A percentile compares a stretch with the other conserved stretches of the same genome.
Evolutionary conservation across 2,888 invertebrate genomes (phyloP).

Genomic region (Orchesellides sinensis): DNA sequence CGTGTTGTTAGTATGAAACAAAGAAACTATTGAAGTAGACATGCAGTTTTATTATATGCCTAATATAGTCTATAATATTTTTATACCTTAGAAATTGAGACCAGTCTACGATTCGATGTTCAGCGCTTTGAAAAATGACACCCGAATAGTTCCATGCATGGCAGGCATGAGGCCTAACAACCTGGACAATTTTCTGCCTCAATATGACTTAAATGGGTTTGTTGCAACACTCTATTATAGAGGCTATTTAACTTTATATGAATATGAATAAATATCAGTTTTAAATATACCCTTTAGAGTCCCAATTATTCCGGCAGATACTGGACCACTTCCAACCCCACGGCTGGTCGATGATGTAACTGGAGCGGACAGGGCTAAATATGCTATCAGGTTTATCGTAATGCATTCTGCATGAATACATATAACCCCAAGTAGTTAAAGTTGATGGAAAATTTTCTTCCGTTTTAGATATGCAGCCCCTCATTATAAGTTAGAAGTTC

Average conservation of each 20-base stretch:
- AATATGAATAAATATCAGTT: not conserved
- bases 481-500: constrained; percentile 33
- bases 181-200: constrained; percentile 69
- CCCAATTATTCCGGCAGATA: constrained; percentile 66
- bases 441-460: not conserved
- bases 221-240: not conserved
- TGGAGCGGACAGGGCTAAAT: constrained; percentile 71
- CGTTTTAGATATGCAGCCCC: constrained; percentile 33
- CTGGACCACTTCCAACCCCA: constrained; percentile 47
- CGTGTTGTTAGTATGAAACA: constrained; percentile 42
- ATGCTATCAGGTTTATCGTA: constrained; percentile 60
- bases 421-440: not conserved
- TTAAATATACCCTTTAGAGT: constrained; percentile 26
- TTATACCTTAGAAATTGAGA: constrained; percentile 71
- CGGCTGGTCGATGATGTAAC: constrained; percentile 62
- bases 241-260: too few species aligned
- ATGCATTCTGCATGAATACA: not conserved
- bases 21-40: not conserved
- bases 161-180: constrained; percentile 49
- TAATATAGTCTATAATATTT: not conserved
- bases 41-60: too few species aligned
- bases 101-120: constrained; percentile 80
- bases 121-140: constrained; percentile 79
- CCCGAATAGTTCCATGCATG: constrained; percentile 77
- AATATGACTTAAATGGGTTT: constrained; percentile 67